A percentile compares a stretch with the other conserved stretches of the same genome.
Conservation (phyloP, 2,113 vertebrate genomes). For the Carassius carassius region DNA sequence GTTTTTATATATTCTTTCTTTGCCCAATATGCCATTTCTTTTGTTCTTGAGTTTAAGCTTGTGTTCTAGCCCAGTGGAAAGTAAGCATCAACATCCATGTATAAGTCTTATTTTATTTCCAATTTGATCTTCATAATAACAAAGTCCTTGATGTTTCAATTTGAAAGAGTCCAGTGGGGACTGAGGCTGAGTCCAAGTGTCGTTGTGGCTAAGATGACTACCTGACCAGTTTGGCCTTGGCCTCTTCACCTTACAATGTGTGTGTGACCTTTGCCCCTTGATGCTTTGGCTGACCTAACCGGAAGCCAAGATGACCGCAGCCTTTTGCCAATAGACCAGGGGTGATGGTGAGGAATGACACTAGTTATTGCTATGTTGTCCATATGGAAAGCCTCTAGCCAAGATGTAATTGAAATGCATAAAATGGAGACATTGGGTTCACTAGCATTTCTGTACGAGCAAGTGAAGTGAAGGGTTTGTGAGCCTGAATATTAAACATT, state of each 20-base stretch:
- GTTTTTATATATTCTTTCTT: not conserved
- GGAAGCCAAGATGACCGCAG: conserved; percentile 99
- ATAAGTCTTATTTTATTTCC: conserved; percentile 63
- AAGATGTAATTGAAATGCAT: conserved; percentile 39
- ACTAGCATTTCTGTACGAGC: conserved; percentile 21
- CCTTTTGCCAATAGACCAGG: conserved; percentile 99
- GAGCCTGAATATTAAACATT: not conserved
- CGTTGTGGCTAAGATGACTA: conserved; percentile 99
- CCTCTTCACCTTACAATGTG: conserved; percentile 99
- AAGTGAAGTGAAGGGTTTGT: conserved; percentile 9
- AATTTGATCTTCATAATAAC: conserved; percentile 97
- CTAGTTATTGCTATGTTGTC: conserved; percentile 85
- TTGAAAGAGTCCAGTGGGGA: conserved; percentile 71
- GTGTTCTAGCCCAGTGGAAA: conserved; percentile 44
- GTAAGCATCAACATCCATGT: conserved; percentile 41
- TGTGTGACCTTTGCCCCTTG: conserved; percentile 99
- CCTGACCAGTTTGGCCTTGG: conserved; percentile 99
- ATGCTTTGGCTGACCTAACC: conserved; percentile 99
- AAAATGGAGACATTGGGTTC: conserved; percentile 29
- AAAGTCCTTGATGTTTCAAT: conserved; percentile 99
- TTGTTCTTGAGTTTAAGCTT: conserved; percentile 6
- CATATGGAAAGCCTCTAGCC: conserved; percentile 46
- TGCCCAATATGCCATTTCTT: not conserved
- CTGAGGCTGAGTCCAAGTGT: conserved; percentile 94
- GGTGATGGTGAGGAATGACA: conserved; percentile 99